Base-by-base conservation (phyloP, 2,888 invertebrate species). In the Rhagophthalmus giganteus region DNA sequence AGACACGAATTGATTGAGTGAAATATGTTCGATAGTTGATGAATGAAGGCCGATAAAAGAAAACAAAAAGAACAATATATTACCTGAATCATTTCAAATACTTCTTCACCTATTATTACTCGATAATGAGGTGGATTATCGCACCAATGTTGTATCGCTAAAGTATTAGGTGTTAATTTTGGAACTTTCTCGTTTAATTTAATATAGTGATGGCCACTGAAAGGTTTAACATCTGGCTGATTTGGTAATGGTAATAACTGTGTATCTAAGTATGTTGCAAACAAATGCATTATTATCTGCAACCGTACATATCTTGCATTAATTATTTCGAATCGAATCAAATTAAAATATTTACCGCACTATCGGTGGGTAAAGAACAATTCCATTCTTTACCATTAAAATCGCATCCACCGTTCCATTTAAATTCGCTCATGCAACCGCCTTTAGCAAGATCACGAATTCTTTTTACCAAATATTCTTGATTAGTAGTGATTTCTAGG, bases 351-450 rank as follows among this genome's bases (percentile, higher is more conserved):
- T 73, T 75, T 74, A 93, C 86, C 65, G 87, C 88, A 14, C 91
- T 84, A 78, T 96, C 95, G n/a, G 90, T 86, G 8, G 94, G 94
- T 60, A 90, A 77, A 64, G 86, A 82, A 52, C 86, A 86, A 62
- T 86, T 88, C 93, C 94, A 93, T 34, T 82, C 83, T 64, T 88
- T 84, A 9, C 85, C 85, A 64, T 85, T 82, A 64, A 83, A 81
- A 15, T 76, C 76, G 28, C 88, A 87, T 32, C 94, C 94, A 47
- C 86, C 82, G 74, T 88, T 86, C 94, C 95, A 95, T 57, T 85
- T 85, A 76, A 88, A 96, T 63, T 87, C 88, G 66, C 90, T 88
- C 78, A 95, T 87, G 68, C 92, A 92, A 6, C 93, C 90, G 54
- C 92, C 93, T 68, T 81, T 83, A 0, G 88, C 82, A 55, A 95